Percentiles rank a stretch among this genome's conserved stretches.
These are phyloP conservation scores for Mesoclemmys tuberculata DNA, from an alignment of 2,113 vertebrate species.

Conservation along the genomic window DNA sequence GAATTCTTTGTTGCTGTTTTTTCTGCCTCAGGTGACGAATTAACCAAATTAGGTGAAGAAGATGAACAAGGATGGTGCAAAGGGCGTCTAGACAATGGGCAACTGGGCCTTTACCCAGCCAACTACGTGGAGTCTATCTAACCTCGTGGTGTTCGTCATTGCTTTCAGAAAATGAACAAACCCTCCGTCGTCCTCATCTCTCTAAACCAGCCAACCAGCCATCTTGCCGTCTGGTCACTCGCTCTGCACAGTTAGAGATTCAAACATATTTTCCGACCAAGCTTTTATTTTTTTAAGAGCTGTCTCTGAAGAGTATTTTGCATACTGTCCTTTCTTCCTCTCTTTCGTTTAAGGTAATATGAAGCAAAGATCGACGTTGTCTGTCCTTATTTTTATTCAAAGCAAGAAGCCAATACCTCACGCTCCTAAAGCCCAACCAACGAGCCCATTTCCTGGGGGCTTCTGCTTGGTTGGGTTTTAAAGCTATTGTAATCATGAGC, in stretches of 20 bases:
- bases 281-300: conserved; percentile 89
- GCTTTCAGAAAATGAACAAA: conserved; percentile 60
- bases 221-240: conserved; percentile 65
- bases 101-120: conserved; percentile 95
- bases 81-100: conserved; percentile 95
- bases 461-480: conserved; percentile 70
- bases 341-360: conserved; percentile 43
- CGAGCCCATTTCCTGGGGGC: background rate
- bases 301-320: conserved; percentile 78
- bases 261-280: conserved; percentile 86
- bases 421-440: conserved; percentile 73
- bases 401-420: conserved; percentile 70
- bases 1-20: background rate
- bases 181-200: conserved; percentile 66
- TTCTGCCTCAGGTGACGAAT: conserved; percentile 88
- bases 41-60: conserved; percentile 96
- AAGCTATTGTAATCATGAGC: conserved; percentile 69
- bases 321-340: conserved; percentile 66
- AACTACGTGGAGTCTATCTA: conserved; percentile 98
- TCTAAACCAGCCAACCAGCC: conserved; percentile 72
- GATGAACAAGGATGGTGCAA: conserved; percentile 99
- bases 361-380: conserved; percentile 58
- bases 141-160: conserved; percentile 64
- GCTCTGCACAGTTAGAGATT: conserved; percentile 80
- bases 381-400: conserved; percentile 25